A percentile compares a stretch with the other conserved stretches of the same genome.
Conservation (phyloP, 2,113 vertebrate genomes). For the Myrmecobius fasciatus region DNA sequence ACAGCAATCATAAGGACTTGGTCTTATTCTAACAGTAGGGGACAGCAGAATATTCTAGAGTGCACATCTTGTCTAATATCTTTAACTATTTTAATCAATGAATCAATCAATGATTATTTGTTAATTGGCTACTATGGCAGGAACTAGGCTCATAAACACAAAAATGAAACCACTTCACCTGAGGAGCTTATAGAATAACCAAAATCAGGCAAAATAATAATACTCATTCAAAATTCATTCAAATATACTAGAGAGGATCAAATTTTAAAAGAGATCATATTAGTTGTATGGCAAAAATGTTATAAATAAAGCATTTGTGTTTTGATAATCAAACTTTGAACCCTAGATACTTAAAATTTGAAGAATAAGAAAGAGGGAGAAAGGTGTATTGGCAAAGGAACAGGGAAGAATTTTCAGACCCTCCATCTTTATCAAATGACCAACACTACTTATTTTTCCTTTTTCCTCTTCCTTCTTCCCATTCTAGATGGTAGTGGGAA, state of each 20-base stretch:
- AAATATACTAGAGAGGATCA: neutral
- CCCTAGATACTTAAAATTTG: neutral
- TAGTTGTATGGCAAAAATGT: neutral
- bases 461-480: neutral
- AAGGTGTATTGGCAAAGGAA: neutral
- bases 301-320: neutral
- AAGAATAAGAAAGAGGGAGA: neutral
- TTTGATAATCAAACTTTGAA: neutral
- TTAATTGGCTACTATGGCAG: neutral
- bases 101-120: neutral
- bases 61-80: neutral
- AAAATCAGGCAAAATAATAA: neutral
- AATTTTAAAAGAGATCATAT: neutral
- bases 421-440: neutral
- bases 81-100: neutral
- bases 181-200: neutral
- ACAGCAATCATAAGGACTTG: constrained; percentile 13
- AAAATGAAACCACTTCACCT: neutral
- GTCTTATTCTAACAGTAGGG: neutral
- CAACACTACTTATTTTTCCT: neutral
- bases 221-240: neutral
- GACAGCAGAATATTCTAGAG: neutral
- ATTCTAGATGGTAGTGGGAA: neutral
- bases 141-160: neutral
- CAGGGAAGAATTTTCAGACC: neutral